These are phyloP conservation scores for Raja brachyura DNA, from an alignment of 2,113 vertebrate species.

Conservation along the genomic window DNA sequence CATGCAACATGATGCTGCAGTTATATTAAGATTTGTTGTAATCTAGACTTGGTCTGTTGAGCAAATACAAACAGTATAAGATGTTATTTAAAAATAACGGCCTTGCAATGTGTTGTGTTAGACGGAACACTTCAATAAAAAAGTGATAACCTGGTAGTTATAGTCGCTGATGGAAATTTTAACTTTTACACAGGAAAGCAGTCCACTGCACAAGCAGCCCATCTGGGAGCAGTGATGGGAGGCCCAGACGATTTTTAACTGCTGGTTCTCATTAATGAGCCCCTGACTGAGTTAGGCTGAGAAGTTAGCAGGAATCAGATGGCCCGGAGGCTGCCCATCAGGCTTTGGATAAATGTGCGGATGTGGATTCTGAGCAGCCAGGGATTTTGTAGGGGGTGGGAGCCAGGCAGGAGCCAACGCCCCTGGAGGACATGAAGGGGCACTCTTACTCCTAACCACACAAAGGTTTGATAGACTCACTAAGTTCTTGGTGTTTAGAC, in stretches of 20 bases:
- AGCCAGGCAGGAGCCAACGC: neutral
- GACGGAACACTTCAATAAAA: neutral
- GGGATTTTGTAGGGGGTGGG: neutral
- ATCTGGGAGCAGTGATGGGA: neutral
- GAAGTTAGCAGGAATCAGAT: conserved; percentile 15
- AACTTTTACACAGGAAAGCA: neutral
- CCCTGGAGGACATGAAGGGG: neutral
- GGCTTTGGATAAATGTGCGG: neutral
- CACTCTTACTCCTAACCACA: neutral
- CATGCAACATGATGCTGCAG: conserved; percentile 9
- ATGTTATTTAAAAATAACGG: neutral
- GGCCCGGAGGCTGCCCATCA: conserved; percentile 5
- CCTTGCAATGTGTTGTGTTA: neutral
- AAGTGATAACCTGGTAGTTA: neutral
- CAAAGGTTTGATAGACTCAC: neutral
- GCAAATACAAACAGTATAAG: neutral
- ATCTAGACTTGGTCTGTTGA: neutral
- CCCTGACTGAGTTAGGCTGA: neutral
- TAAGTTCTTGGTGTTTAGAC: neutral
- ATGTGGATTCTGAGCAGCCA: neutral
- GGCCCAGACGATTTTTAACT: neutral
- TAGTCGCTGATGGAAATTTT: neutral
- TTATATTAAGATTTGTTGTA: conserved; percentile 35
- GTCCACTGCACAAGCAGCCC: neutral
- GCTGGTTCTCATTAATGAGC: neutral